A percentile compares a stretch with the other conserved stretches of the same genome.
These are phyloP conservation scores for Dugesia japonica DNA, from an alignment of 2,888 invertebrate genomes.

Conservation along the genomic window DNA sequence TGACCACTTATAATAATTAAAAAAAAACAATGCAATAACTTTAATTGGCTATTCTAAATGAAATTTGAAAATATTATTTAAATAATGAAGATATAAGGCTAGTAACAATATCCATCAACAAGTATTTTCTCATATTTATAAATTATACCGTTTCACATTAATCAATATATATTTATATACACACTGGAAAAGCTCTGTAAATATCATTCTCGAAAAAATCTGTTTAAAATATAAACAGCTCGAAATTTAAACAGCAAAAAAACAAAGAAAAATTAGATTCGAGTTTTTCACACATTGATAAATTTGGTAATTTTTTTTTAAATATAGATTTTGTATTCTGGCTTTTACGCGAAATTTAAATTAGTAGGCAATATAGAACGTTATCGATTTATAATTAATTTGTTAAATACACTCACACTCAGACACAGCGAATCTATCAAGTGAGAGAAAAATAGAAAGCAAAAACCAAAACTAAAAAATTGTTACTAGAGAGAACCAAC, in stretches of 20 bases:
- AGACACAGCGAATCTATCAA: not conserved
- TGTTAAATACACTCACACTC: not conserved
- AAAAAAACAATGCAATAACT: not conserved
- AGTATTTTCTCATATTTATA: not conserved
- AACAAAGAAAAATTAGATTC: no score
- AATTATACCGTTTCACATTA: not conserved
- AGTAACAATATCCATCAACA: constrained; percentile 9
- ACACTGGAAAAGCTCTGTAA: not conserved
- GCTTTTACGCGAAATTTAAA: no score
- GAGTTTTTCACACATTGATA: no score
- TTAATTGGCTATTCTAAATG: constrained; percentile 20
- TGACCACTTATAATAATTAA: not conserved
- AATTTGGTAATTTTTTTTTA: no score
- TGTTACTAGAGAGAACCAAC: not conserved
- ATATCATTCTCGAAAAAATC: no score
- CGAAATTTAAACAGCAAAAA: no score
- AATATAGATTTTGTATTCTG: no score
- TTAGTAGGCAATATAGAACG: no score
- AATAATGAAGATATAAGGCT: constrained; percentile 17
- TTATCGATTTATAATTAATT: not conserved
- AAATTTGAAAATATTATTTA: not conserved
- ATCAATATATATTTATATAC: not conserved
- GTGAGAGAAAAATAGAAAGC: no score
- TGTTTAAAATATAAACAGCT: no score
- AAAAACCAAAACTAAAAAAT: no score